A percentile compares a stretch with the other conserved stretches of the same genome.
phyloP scores from a whole-genome alignment of 2,888 invertebrate species.

The Aphodius granarius region DNA sequence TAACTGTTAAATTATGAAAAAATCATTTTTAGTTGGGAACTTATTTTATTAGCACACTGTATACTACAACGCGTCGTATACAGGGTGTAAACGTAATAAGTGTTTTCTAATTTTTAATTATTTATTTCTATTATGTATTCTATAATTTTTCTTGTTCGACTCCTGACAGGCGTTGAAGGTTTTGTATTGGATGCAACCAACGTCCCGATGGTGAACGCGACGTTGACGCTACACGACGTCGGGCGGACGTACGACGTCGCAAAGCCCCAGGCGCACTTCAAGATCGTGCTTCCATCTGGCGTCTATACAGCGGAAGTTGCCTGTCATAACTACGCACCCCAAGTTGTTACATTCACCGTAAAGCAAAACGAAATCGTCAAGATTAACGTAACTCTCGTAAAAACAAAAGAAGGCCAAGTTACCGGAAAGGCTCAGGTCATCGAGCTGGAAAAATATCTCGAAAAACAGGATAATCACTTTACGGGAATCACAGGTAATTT shows the following conservation, averaged over 20 bases:
- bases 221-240: conserved; percentile 65
- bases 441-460: conserved; percentile 19
- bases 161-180: conserved; percentile 65
- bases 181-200: conserved; percentile 67
- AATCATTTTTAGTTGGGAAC: no score
- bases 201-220: conserved; percentile 70
- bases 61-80: no score
- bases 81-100: no score
- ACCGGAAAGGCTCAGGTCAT: conserved; percentile 43
- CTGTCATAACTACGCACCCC: conserved; percentile 63
- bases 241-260: conserved; percentile 64
- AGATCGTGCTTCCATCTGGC: conserved; percentile 71
- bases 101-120: not conserved
- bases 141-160: no score
- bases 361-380: conserved; percentile 3
- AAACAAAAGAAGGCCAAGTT: conserved; percentile 36
- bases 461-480: conserved; percentile 28
- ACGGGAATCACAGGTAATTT: conserved; percentile 12
- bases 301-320: conserved; percentile 64
- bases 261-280: conserved; percentile 71
- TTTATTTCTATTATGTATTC: no score
- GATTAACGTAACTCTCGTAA: conserved; percentile 15
- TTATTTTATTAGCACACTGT: no score
- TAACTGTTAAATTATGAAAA: no score
- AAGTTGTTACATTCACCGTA: conserved; percentile 43